These are phyloP conservation scores for Marisa cornuarietis DNA, from an alignment of 1,140 invertebrate genomes.

Conservation along the genomic window DNA sequence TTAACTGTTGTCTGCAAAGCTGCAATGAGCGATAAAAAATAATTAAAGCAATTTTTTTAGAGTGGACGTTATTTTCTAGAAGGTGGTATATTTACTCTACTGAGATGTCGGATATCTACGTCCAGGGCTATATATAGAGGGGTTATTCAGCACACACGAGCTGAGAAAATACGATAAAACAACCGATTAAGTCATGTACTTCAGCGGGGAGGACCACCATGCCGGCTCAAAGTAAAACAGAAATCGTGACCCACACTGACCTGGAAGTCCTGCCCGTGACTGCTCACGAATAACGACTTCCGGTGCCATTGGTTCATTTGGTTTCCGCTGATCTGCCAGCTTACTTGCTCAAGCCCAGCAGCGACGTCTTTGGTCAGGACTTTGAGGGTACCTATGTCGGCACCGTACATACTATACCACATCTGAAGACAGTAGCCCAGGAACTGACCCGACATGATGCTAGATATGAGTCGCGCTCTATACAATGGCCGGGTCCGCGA, in stretches of 20 bases:
- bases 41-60: not conserved
- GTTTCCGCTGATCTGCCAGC: slow-evolving; percentile 16
- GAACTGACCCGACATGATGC: slow-evolving; percentile 13
- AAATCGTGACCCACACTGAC: slow-evolving; percentile 4
- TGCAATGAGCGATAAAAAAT: not conserved
- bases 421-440: slow-evolving; percentile 65
- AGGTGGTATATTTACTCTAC: too few species aligned
- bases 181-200: too few species aligned
- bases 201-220: not conserved
- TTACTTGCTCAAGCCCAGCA: slow-evolving; percentile 6
- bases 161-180: too few species aligned
- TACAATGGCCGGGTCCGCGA: slow-evolving; percentile 72
- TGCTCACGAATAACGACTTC: slow-evolving; percentile 19
- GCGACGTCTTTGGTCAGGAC: slow-evolving; percentile 16
- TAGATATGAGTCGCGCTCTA: slow-evolving; percentile 73
- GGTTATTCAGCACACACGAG: not conserved
- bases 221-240: not conserved
- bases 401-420: slow-evolving; percentile 81
- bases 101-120: too few species aligned
- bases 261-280: slow-evolving; percentile 20
- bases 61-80: too few species aligned
- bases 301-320: slow-evolving; percentile 22
- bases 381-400: slow-evolving; percentile 33
- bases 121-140: too few species aligned
- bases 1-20: not conserved